A percentile compares a stretch with the other conserved stretches of the same genome.
These are phyloP conservation scores for Parasteatoda lunata DNA, from an alignment of 2,888 invertebrate species.

Conservation along the genomic window DNA sequence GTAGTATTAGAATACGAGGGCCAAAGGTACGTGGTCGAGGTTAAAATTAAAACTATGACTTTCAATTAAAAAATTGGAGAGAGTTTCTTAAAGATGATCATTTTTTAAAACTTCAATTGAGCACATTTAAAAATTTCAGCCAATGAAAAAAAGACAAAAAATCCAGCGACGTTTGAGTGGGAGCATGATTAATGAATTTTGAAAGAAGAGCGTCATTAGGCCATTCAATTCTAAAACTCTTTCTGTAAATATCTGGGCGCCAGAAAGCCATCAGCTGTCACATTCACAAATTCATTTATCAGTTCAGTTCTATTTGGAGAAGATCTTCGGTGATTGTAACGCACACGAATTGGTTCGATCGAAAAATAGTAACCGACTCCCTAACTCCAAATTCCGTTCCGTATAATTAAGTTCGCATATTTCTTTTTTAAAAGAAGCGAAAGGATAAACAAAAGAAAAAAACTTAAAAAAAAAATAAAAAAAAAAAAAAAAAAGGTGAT, in stretches of 20 bases:
- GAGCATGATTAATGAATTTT: no score
- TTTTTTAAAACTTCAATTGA: no score
- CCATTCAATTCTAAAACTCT: neutral
- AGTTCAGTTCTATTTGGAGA: neutral
- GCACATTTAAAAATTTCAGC: no score
- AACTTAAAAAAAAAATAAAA: neutral
- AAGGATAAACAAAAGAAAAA: neutral
- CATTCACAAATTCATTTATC: neutral
- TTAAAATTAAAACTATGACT: no score
- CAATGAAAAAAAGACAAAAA: no score
- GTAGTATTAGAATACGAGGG: no score
- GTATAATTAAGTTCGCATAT: conserved; percentile 59
- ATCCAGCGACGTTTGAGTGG: no score
- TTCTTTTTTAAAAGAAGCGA: conserved; percentile 6
- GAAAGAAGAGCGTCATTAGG: no score
- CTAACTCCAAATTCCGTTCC: conserved; percentile 56
- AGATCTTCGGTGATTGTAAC: neutral
- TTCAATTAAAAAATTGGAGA: no score
- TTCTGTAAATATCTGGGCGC: neutral
- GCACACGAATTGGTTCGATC: conserved; percentile 30
- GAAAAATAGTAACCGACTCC: conserved; percentile 58
- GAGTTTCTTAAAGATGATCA: no score
- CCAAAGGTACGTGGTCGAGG: no score
- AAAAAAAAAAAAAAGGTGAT: neutral
- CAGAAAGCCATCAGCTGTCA: neutral